Base-by-base conservation (phyloP, 2,888 invertebrate genomes). In the Aphidoletes aphidimyza region DNA sequence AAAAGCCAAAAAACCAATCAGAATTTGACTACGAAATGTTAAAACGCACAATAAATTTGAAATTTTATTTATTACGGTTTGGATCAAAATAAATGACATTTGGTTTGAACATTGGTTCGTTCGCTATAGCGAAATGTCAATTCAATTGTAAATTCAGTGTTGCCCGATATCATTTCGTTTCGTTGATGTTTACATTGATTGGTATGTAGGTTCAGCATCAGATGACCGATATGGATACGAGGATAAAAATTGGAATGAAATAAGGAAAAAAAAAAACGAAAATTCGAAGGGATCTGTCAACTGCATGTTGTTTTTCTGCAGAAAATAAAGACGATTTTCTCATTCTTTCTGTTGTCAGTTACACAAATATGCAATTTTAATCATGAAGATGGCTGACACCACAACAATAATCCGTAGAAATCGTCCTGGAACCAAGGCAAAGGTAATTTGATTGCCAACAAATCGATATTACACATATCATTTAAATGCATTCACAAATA, bases 361-460 rank as follows among this genome's bases (percentile, higher is more conserved):
- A 81, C n/a, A n/a, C 37, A 81, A 37, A 81, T 81, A 81, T 81
- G 81, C 37, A 9, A 81, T 81, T 81, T 36, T 36, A 84, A 81
- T 36, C 91, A 94, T 94, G 94, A 94, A 93, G 92, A 96, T 96
- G 96, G 95, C 95, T 89, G 96, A 96, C 90, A 93, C 94, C 88
- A 92, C 94, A 88, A 93, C 94, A 90, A 93, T 96, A 91, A 91
- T 96, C 88, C 92, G 97, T 91, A 94, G 97, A 91, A 97, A 97
- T 92, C 93, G 96, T 88, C 97, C 97, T 87, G 97, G 97, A 88
- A 96, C 96, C 69, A 96, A 96, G 91, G 94, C 96, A 87, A 95
- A 95, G 93, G 97, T 96, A 22, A 69, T 34, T 69, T 26, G 11
- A 69, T 84, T 78, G 30, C 2, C 37, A 39, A 6, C 22, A 34